These are phyloP conservation scores for Malurus elegans DNA, from an alignment of 2,113 vertebrate genomes.

Conservation along the genomic window DNA sequence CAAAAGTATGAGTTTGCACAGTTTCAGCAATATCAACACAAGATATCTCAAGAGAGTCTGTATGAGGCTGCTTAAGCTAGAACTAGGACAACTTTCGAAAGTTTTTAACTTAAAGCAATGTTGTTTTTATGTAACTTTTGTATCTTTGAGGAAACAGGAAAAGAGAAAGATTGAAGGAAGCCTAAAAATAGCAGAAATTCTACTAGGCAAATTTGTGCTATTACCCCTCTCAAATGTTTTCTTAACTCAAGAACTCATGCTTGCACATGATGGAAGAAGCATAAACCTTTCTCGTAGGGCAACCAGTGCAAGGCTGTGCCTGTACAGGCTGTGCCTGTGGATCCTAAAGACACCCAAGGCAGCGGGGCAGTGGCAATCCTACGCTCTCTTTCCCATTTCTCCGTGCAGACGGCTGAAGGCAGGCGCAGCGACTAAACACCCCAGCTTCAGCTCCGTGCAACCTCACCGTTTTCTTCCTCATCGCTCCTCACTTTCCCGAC, in stretches of 20 bases:
- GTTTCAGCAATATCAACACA: rapidly evolving
- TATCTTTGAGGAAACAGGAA: not conserved
- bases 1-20: not conserved
- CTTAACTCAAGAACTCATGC: rapidly evolving
- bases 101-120: not conserved
- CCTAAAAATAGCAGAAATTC: too few relatives aligned
- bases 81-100: rapidly evolving
- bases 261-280: rapidly evolving
- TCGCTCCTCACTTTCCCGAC: rapidly evolving
- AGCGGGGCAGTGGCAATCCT: rapidly evolving
- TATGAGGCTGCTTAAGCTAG: not conserved
- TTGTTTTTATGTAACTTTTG: rapidly evolving
- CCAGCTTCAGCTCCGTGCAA: not conserved
- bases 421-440: rapidly evolving
- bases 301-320: rapidly evolving
- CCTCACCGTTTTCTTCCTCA: not conserved
- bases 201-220: rapidly evolving
- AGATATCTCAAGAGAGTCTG: rapidly evolving
- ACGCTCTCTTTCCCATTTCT: rapidly evolving
- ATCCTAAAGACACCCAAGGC: rapidly evolving
- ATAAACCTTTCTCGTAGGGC: rapidly evolving
- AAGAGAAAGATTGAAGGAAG: not conserved
- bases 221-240: too few relatives aligned
- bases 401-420: rapidly evolving
- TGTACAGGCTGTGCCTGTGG: rapidly evolving